Evolutionary conservation across 2,888 invertebrate species (phyloP), one percentile per base, ranked within the genome.

Genomic region (Lasioglossum lativentre): DNA sequence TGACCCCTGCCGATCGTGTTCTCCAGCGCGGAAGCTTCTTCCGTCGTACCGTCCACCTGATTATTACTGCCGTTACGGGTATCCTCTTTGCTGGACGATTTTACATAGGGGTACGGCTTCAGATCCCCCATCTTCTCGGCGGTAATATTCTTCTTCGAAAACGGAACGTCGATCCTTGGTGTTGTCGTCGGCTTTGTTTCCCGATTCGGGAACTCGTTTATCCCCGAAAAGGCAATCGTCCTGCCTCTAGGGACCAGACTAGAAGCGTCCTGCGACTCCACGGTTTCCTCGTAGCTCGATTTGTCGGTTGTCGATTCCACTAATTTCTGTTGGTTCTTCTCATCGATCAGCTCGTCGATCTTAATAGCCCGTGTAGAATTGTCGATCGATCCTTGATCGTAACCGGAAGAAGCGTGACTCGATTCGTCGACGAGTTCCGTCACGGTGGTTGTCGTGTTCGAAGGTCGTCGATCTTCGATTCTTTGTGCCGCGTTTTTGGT

Each of bases 41-140:
- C 90, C 1, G 89, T 91, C 1, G 80, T 76, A 5, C 80, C 76
- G 14, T 79, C 75, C 2, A 79, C 77, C 16, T 79, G 75, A 23
- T 82, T 0, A 1, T 82, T 10, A 10, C 71, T 27, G 30, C 10
- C 52, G 6, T 83, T 77, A n/a, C 8, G 68, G n/a, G 83, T 8
- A n/a, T 34, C 71, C 5, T 86, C 86, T 27, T 52, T 82, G 14
- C 23, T 83, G 6, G 84, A 68, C 4, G 71, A 56, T 40, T 90
- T 93, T 2, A 85, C 14, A 30, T 93, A 93, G n/a, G 93, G 93
- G 82, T 94, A 93, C 1, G 94, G 93, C 75, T 86, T 92, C 59
- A 89, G 87, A 0, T 89, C 90, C 2, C 34, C n/a, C 5, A 40
- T 10, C 27, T 75, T 89, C 12, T 83, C 83, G 0, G 52, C 45